Evolutionary conservation across 2,113 vertebrate species (phyloP), one percentile per base, ranked within the genome.

Genomic region (Carettochelys insculpta): DNA sequence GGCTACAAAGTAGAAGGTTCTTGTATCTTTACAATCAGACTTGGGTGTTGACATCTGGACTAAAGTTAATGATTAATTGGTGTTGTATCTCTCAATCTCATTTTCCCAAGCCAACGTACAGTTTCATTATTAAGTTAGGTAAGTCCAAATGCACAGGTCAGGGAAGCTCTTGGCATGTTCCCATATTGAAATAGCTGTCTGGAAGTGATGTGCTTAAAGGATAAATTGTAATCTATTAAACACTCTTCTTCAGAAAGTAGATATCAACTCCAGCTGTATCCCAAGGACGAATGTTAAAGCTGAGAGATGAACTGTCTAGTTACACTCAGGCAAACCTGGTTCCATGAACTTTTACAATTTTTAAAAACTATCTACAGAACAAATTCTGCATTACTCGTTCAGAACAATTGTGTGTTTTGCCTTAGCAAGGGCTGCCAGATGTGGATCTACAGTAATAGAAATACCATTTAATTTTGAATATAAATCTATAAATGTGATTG

Each of bases 121-220:
- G 47, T 12, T 95, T 94, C 82, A 88, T 95, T 86, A 92, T 83
- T 90, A 93, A 94, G 95, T 93, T 92, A 92, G 77, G 20, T 50
- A 38, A 87, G 45, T 88, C 19, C 47, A 45, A 68, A 88, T 47
- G 80, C 53, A 77, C 77, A 93, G 6, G 56, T 83, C 14, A 80
- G 88, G 61, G 38, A 61, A 80, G 89, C 48, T 84, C 90, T 92
- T 83, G 80, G 73, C 65, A 92, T 1, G 51, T 71, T 94, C 85
- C 73, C 88, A 8, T 77, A 89, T 87, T 1, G 2, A 77, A 90
- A 50, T 47, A n/a, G 20, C 77, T 41, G 80, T 43, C 91, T 92
- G 2, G 0, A 1, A 83, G 61, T 65, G 52, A 84, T 24, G 45
- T 24, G 45, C 77, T 50, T 92, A 65, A 65, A 81, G 51, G 27